Percentiles rank a stretch among this genome's conserved stretches.
phyloP scores from a whole-genome alignment of 2,797 vertebrate genomes.

The Urophycis tenuis region DNA sequence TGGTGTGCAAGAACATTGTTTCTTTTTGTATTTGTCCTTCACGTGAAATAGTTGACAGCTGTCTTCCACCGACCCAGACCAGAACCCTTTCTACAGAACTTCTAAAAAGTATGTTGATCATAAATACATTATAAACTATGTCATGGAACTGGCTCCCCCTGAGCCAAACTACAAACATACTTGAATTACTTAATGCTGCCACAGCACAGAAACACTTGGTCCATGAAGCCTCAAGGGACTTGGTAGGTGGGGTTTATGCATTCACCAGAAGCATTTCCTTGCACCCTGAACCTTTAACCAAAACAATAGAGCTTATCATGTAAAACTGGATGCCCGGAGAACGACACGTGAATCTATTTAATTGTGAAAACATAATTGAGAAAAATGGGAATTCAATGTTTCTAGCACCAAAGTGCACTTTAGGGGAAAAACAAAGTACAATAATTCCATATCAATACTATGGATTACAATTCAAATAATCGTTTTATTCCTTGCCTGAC shows the following conservation, averaged over 20 bases:
- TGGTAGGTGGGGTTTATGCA: not conserved
- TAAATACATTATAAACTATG: constrained; percentile 30
- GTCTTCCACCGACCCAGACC: constrained; percentile 20
- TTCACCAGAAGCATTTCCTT: not conserved
- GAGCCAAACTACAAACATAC: constrained; percentile 28
- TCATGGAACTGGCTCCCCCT: constrained; percentile 13
- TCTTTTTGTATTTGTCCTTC: too few relatives aligned
- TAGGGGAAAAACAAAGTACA: not conserved
- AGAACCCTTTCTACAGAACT: constrained; percentile 25
- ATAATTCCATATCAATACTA: not conserved
- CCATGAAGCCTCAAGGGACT: not conserved
- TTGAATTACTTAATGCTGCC: constrained; percentile 23
- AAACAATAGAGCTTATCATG: not conserved
- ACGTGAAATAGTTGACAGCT: not conserved
- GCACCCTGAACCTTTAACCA: not conserved
- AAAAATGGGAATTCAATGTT: not conserved
- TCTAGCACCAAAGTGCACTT: not conserved
- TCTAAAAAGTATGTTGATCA: constrained; percentile 18
- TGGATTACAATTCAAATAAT: not conserved
- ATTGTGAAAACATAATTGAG: not conserved
- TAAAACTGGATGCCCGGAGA: not conserved
- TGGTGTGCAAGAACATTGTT: too few relatives aligned
- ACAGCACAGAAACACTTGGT: constrained; percentile 25
- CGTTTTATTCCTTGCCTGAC: not conserved
- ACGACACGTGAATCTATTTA: not conserved